phyloP scores from a whole-genome alignment of 1,140 invertebrate species.

The Probaryconus sp. region DNA sequence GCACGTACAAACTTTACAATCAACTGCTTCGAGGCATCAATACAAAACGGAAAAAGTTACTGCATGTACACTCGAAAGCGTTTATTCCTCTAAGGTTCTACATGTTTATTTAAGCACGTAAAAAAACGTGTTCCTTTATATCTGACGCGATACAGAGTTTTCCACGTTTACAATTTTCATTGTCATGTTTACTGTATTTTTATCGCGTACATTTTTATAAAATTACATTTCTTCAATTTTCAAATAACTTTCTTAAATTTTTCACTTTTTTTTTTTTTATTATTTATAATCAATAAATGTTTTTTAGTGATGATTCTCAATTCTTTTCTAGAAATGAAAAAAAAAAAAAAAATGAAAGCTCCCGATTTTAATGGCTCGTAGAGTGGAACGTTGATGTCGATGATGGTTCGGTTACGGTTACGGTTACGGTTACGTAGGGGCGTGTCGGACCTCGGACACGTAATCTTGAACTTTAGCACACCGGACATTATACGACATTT shows the following conservation, averaged over 20 bases:
- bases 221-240: no score
- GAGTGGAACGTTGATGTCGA: slow-evolving; percentile 33
- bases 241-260: no score
- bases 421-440: slow-evolving; percentile 50
- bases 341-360: slow-evolving; percentile 30
- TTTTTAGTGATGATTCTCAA: no score
- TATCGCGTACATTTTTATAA: no score
- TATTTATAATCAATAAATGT: no score
- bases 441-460: slow-evolving; percentile 49
- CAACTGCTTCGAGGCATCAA: slow-evolving; percentile 42
- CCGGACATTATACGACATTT: slow-evolving; percentile 75
- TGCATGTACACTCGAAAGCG: slow-evolving; percentile 23
- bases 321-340: no score
- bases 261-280: no score
- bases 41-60: slow-evolving; percentile 39
- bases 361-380: slow-evolving; percentile 31
- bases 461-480: slow-evolving; percentile 73
- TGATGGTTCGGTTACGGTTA: slow-evolving; percentile 50
- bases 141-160: slow-evolving; percentile 7
- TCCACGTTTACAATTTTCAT: slow-evolving; percentile 19
- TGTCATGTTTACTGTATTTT: slow-evolving; percentile 15
- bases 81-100: slow-evolving; percentile 25
- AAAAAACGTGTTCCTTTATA: slow-evolving; percentile 13
- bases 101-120: slow-evolving; percentile 23
- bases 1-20: slow-evolving; percentile 43